Evolutionary conservation across 2,797 vertebrate species (phyloP), one percentile per base, ranked within the genome.

Genomic region (Chaetophractus vellerosus): DNA sequence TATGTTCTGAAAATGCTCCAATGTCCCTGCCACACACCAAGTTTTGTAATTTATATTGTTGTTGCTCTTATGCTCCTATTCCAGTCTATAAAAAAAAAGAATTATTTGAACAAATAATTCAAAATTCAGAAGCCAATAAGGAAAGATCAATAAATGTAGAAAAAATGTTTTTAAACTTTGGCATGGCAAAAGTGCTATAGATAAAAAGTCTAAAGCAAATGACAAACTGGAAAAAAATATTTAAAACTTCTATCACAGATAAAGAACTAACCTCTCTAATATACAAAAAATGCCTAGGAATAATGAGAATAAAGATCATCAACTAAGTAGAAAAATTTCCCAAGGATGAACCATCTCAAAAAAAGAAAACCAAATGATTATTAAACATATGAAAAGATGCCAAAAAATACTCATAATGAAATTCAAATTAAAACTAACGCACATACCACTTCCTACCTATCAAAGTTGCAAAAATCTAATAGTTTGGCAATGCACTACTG

Each of bases 161-260:
- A 59, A 80, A 68, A 26, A 89, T 64, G 1, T 45, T 45, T 45
- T 28, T 45, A 15, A 85, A 28, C 1, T 41, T 64, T 19, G 55
- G 0, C 31, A 81, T 24, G 19, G 38, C 69, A 45, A 74, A 88
- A 83, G 23, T 59, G 36, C 61, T 86, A 57, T 1, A 52, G 41
- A 38, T 26, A 87, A 95, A 87, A 95, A 81, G 18, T 24, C 26
- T 93, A 88, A 85, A 88, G 14, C 24, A 93, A 96, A 93, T 31
- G 12, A 86, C 26, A 91, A 72, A 91, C 12, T 80, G n/a, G 33
- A 41, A 80, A 92, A 79, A 93, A 74, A 59, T 33, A 86, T 52
- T 83, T 64, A 82, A 11, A 92, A 75, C 10, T 79, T 57, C 24
- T 71, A 59, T 50, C 31, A 82, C 23, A 86, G 57, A 63, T 12